Percentiles rank a stretch among this genome's conserved stretches.
Conservation (phyloP, 2,888 invertebrate species). For the Leptothorax acervorum region DNA sequence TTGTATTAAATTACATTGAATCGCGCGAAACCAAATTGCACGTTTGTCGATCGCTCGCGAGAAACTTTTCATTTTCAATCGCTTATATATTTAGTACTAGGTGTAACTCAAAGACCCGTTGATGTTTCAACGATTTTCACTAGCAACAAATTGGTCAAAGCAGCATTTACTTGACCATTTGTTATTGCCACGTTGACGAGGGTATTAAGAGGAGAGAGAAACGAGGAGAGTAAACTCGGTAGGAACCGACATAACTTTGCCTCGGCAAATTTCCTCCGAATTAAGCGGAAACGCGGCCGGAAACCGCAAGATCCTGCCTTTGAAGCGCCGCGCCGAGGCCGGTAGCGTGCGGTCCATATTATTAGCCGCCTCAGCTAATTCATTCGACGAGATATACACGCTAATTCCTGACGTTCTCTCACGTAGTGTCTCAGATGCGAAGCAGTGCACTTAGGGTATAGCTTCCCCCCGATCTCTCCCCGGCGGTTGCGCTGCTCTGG, state of each 20-base stretch:
- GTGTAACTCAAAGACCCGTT: neutral
- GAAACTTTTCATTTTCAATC: neutral
- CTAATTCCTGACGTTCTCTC: neutral
- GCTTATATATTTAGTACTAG: neutral
- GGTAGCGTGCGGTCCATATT: conserved; percentile 26
- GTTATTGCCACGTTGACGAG: neutral
- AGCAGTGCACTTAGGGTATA: conserved; percentile 6
- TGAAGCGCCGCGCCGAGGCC: conserved; percentile 12
- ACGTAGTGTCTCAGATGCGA: conserved; percentile 5
- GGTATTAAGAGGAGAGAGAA: neutral
- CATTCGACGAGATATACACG: conserved; percentile 40
- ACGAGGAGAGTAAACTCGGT: conserved; percentile 17
- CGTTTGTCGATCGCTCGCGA: neutral
- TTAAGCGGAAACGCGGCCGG: conserved; percentile 62
- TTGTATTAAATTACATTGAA: neutral
- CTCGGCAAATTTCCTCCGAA: conserved; percentile 65
- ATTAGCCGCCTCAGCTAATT: conserved; percentile 46
- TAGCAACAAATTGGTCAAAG: neutral
- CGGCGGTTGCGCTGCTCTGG: neutral
- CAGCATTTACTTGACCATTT: neutral
- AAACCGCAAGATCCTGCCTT: conserved; percentile 45
- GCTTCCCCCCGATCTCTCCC: neutral
- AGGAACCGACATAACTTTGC: conserved; percentile 57
- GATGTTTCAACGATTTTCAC: neutral
- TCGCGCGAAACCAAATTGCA: neutral